Conservation (phyloP, 2,113 vertebrate species). For the Microcebus ravelobensis region DNA sequence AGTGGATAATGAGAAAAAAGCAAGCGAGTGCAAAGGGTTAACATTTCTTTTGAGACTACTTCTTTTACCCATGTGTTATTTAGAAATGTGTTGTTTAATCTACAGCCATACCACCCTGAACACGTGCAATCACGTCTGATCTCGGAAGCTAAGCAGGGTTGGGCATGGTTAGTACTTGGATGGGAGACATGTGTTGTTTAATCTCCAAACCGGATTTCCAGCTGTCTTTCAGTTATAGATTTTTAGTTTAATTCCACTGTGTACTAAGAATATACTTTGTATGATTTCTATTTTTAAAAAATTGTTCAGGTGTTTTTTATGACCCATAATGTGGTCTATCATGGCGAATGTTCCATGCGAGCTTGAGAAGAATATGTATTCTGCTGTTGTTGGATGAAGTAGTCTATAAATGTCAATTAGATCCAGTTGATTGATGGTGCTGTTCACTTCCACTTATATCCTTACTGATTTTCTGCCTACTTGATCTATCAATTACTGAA, state of each 20-base stretch:
- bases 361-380: conserved; percentile 25
- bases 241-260: background rate
- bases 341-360: background rate
- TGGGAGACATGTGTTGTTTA: background rate
- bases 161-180: no score
- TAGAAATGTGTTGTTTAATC: background rate
- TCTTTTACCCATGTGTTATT: background rate
- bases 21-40: no score
- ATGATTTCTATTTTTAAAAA: background rate
- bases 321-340: background rate
- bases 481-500: conserved; percentile 37
- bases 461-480: conserved; percentile 18
- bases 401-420: conserved; percentile 40
- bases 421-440: conserved; percentile 36
- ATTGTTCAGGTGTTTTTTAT: background rate
- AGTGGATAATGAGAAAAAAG: no score
- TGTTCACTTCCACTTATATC: background rate
- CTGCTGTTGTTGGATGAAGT: background rate
- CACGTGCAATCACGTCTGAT: no score
- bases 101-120: no score
- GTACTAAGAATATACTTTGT: background rate
- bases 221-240: background rate
- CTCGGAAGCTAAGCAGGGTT: no score
- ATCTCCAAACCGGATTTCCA: background rate
- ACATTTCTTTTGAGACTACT: background rate